Evolutionary conservation across 2,888 invertebrate genomes (phyloP).

Genomic region (Vesta saturnalis): DNA sequence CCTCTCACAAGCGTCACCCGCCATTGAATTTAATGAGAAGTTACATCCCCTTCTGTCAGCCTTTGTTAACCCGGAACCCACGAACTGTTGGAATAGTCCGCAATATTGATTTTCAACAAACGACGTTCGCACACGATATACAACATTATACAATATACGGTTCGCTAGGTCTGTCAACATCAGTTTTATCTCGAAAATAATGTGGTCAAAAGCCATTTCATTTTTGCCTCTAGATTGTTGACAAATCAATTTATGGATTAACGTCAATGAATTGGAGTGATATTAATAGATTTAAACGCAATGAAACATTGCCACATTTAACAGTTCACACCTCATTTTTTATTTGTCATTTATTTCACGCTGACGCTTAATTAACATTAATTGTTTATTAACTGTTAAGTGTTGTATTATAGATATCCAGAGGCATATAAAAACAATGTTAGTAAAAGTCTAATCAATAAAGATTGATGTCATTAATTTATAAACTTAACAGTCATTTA

Average conservation of each 20-base stretch:
- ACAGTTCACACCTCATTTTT: too few species aligned
- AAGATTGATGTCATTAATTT: too few species aligned
- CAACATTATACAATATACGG: constrained; percentile 19
- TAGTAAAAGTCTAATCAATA: too few species aligned
- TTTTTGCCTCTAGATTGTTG: background rate
- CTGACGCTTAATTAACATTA: too few species aligned
- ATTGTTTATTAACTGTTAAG: too few species aligned
- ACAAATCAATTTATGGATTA: background rate
- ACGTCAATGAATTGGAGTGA: background rate
- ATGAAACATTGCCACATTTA: too few species aligned
- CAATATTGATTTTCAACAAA: constrained; percentile 47
- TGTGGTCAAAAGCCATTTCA: background rate
- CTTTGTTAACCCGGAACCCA: constrained; percentile 40
- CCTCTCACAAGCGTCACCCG: constrained; percentile 10
- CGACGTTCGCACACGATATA: constrained; percentile 13
- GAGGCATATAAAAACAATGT: too few species aligned
- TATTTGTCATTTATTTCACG: too few species aligned
- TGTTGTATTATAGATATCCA: too few species aligned
- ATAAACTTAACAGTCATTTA: too few species aligned
- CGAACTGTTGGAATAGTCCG: constrained; percentile 45
- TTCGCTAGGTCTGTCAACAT: constrained; percentile 27
- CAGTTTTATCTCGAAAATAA: constrained; percentile 17
- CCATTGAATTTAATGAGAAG: constrained; percentile 44
- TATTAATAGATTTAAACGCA: too few species aligned
- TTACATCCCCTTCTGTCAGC: constrained; percentile 33